These are phyloP conservation scores for Pterophyllum scalare DNA, from an alignment of 2,113 vertebrate species.

Conservation along the genomic window DNA sequence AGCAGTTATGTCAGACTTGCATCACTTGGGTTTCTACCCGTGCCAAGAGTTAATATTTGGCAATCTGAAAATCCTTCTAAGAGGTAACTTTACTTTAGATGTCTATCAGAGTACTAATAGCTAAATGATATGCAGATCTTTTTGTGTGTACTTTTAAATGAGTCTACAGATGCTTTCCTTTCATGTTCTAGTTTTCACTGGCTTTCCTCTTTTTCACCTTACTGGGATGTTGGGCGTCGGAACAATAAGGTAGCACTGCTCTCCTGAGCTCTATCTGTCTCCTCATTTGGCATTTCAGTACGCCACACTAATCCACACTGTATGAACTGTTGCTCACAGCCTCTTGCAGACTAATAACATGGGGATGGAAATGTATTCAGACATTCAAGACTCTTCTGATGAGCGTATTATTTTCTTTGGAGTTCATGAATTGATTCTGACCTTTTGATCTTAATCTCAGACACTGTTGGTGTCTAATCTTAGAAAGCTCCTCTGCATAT, in stretches of 20 bases:
- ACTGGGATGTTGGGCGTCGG: neutral
- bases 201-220: neutral
- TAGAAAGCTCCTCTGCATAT: constrained; percentile 9
- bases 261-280: neutral
- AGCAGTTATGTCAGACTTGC: constrained; percentile 1
- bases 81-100: neutral
- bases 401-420: constrained; percentile 16
- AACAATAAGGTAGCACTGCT: neutral
- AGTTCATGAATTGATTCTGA: neutral
- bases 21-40: neutral
- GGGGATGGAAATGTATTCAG: neutral
- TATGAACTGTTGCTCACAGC: neutral
- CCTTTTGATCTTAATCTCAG: constrained; percentile 21
- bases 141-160: neutral
- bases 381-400: neutral
- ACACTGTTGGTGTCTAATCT: constrained; percentile 19
- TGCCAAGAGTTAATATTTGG: neutral
- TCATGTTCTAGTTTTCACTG: neutral
- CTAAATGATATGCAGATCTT: neutral
- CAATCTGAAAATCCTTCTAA: neutral
- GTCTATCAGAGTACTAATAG: neutral
- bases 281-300: neutral
- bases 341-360: neutral
- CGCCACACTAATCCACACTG: neutral
- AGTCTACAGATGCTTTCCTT: neutral